phyloP scores from a whole-genome alignment of 2,113 vertebrate species.

The Nicator chloris region DNA sequence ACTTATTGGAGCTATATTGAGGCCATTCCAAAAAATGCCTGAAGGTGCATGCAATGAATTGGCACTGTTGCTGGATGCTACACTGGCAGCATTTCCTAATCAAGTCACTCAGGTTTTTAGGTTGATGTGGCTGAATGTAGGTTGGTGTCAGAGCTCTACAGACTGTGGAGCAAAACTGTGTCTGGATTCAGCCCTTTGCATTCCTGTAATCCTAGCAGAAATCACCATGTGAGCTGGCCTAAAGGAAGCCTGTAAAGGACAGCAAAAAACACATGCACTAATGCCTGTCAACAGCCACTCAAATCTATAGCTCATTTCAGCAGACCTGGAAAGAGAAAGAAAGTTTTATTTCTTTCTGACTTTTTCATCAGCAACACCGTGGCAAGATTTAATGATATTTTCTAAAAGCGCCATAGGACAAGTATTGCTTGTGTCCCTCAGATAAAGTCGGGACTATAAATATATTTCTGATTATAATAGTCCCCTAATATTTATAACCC shows the following conservation, averaged over 20 bases:
- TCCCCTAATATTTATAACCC: background rate
- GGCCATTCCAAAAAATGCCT: background rate
- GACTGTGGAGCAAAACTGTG: background rate
- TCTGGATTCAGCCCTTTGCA: background rate
- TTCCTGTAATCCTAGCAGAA: background rate
- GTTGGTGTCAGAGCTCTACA: background rate
- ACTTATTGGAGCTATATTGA: background rate
- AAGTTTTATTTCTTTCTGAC: background rate
- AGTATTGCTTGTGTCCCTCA: background rate
- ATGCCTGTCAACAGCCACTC: background rate
- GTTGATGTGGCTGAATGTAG: background rate
- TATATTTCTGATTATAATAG: background rate
- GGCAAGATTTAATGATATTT: background rate
- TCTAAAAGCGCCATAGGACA: background rate
- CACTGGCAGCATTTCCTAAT: background rate
- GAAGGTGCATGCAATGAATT: background rate
- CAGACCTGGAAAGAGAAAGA: background rate
- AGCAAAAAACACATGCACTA: background rate
- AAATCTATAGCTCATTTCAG: background rate
- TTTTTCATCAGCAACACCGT: background rate
- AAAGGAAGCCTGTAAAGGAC: background rate
- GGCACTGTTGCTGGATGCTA: background rate
- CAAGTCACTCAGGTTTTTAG: background rate
- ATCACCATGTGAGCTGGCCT: rapidly evolving
- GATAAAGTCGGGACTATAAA: background rate